These are phyloP conservation scores for Ormyrus pomaceus DNA, from an alignment of 2,888 invertebrate species.

Conservation along the genomic window DNA sequence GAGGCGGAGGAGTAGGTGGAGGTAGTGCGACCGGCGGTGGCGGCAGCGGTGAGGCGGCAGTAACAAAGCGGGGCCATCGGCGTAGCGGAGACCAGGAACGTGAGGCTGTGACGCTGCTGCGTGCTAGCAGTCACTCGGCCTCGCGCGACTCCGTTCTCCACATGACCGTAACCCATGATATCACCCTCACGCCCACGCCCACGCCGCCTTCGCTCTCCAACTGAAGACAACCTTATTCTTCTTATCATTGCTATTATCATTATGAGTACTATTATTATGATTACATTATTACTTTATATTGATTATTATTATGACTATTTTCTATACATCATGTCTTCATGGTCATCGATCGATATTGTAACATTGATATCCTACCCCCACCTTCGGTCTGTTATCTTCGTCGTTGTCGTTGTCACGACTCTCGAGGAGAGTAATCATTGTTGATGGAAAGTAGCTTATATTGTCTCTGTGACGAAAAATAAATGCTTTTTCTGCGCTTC, in stretches of 20 bases:
- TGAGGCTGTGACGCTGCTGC: constrained; percentile 80
- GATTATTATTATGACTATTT: constrained; percentile 28
- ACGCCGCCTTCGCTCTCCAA: constrained; percentile 71
- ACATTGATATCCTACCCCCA: constrained; percentile 38
- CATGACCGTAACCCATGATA: constrained; percentile 63
- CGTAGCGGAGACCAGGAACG: constrained; percentile 69
- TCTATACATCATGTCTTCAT: constrained; percentile 55
- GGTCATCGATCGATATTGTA: constrained; percentile 50
- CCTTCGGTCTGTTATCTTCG: constrained; percentile 54
- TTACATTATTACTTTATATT: constrained; percentile 21
- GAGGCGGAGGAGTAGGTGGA: constrained; percentile 54
- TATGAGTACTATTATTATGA: constrained; percentile 33
- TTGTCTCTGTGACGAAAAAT: constrained; percentile 52
- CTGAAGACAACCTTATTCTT: constrained; percentile 60
- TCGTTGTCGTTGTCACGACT: constrained; percentile 50
- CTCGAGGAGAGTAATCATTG: constrained; percentile 35
- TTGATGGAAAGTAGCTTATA: constrained; percentile 55
- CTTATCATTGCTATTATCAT: constrained; percentile 37
- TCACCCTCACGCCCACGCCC: constrained; percentile 69
- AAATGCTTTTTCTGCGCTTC: constrained; percentile 53
- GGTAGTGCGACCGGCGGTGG: constrained; percentile 64
- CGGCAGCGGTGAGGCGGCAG: constrained; percentile 46
- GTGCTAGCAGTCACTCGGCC: constrained; percentile 81
- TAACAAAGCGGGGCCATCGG: constrained; percentile 48
- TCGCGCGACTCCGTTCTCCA: constrained; percentile 80